These are phyloP conservation scores for Dyspetes luteomarginatus DNA, from an alignment of 2,888 invertebrate genomes.

Conservation along the genomic window DNA sequence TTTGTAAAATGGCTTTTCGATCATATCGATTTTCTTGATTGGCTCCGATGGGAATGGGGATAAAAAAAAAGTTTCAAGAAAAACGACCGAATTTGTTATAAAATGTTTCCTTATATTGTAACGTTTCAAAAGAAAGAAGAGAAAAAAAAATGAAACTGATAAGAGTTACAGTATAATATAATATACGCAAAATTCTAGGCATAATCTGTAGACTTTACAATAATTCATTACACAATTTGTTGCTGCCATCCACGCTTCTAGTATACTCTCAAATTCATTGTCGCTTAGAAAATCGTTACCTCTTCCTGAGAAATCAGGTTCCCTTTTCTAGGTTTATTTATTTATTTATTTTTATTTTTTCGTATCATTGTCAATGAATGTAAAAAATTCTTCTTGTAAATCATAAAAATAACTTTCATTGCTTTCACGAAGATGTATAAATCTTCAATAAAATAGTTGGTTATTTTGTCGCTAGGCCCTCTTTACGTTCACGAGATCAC, in stretches of 20 bases:
- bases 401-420: slow-evolving; percentile 67
- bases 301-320: slow-evolving; percentile 75
- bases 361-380: slow-evolving; percentile 52
- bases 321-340: slow-evolving; percentile 50
- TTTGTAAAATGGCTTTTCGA: no score
- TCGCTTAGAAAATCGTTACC: slow-evolving; percentile 73
- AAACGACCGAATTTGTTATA: no score
- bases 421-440: slow-evolving; percentile 56
- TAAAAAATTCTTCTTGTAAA: slow-evolving; percentile 60
- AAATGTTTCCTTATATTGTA: slow-evolving; percentile 83
- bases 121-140: slow-evolving; percentile 78
- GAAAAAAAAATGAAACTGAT: slow-evolving; percentile 74
- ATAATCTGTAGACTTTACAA: slow-evolving; percentile 78
- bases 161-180: slow-evolving; percentile 80
- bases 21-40: no score
- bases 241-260: slow-evolving; percentile 67
- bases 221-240: slow-evolving; percentile 76
- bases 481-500: slow-evolving; percentile 75
- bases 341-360: slow-evolving; percentile 19
- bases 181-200: slow-evolving; percentile 81
- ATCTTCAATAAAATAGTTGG: slow-evolving; percentile 55
- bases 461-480: slow-evolving; percentile 74
- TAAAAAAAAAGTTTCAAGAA: no score
- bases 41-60: no score
- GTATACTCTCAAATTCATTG: slow-evolving; percentile 72